Evolutionary conservation across 2,888 invertebrate genomes (phyloP), one percentile per base, ranked within the genome.

Genomic region (Cephus sareptanus): DNA sequence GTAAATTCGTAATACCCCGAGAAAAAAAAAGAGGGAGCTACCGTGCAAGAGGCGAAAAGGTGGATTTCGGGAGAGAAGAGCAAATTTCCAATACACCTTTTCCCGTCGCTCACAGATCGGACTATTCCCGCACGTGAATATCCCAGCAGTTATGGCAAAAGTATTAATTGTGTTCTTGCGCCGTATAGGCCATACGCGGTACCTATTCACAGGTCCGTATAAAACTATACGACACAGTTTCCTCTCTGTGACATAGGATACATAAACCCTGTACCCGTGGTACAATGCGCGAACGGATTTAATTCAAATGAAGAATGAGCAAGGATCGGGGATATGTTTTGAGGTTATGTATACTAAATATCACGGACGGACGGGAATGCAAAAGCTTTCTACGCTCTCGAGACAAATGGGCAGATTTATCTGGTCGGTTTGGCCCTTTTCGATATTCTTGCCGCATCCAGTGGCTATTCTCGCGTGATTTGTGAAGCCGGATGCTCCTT

Each of bases 341-440:
- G 56, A 12, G 73, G 74, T 69, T 76, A 79, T 76, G 76, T 69
- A 79, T 74, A 74, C 73, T 31, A 68, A 79, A 76, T 75, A 79
- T 56, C 74, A 76, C 69, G 56, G 74, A 76, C 74, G 69, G 76
- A 76, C 70, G 79, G n/a, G 79, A 73, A 71, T 56, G 73, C 75
- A 75, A 78, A 76, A 73, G 79, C 76, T 69, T 79, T 37, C 73
- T 76, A 31, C 33, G n/a, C 56, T 23, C 56, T 56, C 23, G 76
- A 73, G 79, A 76, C 79, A 76, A 79, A 79, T 79, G 79, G 79
- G 71, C 40, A 69, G 75, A 79, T 79, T 79, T 77, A 79, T 79
- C 76, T 79, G 69, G 73, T 70, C 56, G 79, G 23, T 31, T 33
- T 13, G 31, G 73, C 73, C 78, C 73, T 71, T 76, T 78, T 75